A percentile compares a stretch with the other conserved stretches of the same genome.
Conservation (phyloP, 1,140 invertebrate species). For the Nymphalis io region DNA sequence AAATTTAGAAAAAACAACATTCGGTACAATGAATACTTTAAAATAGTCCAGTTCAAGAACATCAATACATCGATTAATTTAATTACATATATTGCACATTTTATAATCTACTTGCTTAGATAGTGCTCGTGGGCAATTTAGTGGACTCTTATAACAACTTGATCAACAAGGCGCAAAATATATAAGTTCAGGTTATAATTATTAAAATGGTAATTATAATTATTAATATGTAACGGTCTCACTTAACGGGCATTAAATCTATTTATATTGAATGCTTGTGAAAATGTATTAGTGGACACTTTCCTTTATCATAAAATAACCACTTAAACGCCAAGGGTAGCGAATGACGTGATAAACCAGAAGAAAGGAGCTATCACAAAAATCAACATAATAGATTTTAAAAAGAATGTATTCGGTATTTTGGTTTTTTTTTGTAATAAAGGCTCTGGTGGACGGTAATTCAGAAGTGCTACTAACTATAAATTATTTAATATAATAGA, state of each 20-base stretch:
- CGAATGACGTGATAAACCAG: no score
- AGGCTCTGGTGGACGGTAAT: no score
- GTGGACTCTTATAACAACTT: constrained; percentile 14
- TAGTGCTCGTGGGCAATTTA: constrained; percentile 5
- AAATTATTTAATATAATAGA: no score
- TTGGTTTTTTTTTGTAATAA: no score
- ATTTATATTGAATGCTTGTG: background rate
- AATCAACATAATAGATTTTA: no score
- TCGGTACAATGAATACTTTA: constrained; percentile 46
- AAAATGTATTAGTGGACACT: constrained; percentile 11
- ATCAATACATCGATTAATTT: constrained; percentile 42
- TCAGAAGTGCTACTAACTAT: no score
- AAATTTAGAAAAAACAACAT: constrained; percentile 48
- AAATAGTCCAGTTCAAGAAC: constrained; percentile 49
- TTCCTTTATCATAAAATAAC: background rate
- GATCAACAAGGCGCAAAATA: constrained; percentile 6
- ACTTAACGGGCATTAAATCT: background rate
- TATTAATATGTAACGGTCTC: constrained; percentile 5
- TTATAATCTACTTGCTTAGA: constrained; percentile 1
- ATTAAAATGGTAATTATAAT: constrained; percentile 1
- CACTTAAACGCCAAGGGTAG: no score
- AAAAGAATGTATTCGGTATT: no score
- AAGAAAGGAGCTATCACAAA: no score
- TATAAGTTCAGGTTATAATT: background rate
- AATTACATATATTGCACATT: constrained; percentile 14